Evolutionary conservation across 2,113 vertebrate genomes (phyloP).

Genomic region (Athene cunicularia): DNA sequence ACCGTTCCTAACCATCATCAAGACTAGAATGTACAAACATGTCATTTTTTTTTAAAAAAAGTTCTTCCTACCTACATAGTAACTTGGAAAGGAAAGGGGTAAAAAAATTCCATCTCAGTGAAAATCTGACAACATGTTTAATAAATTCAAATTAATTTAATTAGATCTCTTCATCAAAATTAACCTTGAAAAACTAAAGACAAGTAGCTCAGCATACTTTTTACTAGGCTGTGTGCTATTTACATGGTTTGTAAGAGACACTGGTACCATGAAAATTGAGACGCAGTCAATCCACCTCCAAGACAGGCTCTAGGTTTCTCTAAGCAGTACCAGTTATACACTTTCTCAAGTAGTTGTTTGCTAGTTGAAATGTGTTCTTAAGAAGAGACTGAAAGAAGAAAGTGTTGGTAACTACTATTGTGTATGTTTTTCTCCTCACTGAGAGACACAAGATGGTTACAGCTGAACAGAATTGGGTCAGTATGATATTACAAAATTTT

Average conservation of each 20-base stretch:
- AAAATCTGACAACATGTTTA: neutral
- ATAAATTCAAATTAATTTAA: neutral
- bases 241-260: neutral
- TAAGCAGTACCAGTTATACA: neutral
- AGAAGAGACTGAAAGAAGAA: neutral
- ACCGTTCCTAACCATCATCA: neutral
- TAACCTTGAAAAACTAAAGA: neutral
- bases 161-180: constrained; percentile 10
- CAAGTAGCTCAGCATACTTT: neutral
- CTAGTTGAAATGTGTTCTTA: neutral
- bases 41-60: neutral
- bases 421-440: neutral
- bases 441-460: neutral
- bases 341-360: neutral
- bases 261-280: neutral
- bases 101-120: neutral
- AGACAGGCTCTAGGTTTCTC: neutral
- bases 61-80: neutral
- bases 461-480: neutral
- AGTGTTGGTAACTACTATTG: neutral
- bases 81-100: neutral
- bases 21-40: neutral
- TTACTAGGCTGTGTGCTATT: neutral
- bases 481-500: neutral
- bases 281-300: neutral